Conservation (phyloP, 1,140 invertebrate species). For the Melitaea cinxia region DNA sequence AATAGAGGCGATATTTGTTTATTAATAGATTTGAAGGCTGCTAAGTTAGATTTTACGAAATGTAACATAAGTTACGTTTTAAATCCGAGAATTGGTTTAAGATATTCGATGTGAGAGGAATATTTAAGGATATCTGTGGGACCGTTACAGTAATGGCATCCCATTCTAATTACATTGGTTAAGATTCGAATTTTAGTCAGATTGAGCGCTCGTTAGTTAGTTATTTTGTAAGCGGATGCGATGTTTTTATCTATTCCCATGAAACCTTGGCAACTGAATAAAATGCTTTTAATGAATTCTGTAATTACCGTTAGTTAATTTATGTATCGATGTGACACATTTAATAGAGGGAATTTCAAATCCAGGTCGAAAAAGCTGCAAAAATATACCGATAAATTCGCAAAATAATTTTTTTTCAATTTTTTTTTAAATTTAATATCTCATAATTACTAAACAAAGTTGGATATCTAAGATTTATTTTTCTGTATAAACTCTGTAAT, state of each 20-base stretch:
- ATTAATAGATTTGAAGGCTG: constrained; percentile 31
- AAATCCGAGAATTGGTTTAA: constrained; percentile 42
- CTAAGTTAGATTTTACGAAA: constrained; percentile 47
- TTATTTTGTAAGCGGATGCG: constrained; percentile 4
- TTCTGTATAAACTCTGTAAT: too few species aligned
- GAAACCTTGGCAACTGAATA: not conserved
- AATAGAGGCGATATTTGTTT: constrained; percentile 29
- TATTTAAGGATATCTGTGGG: constrained; percentile 42
- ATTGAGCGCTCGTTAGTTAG: constrained; percentile 9
- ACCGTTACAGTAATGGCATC: constrained; percentile 33
- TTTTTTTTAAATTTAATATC: too few species aligned
- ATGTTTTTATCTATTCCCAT: constrained; percentile 6
- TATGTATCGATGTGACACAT: too few species aligned
- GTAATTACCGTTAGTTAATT: not conserved
- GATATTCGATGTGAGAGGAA: constrained; percentile 44
- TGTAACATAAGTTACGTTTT: constrained; percentile 52
- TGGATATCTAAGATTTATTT: too few species aligned
- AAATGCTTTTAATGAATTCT: not conserved
- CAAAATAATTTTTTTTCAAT: too few species aligned
- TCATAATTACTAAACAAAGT: too few species aligned
- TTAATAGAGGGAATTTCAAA: too few species aligned
- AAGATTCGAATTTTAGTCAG: constrained; percentile 20
- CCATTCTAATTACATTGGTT: constrained; percentile 42
- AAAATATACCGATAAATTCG: too few species aligned
- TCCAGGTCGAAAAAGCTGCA: too few species aligned